Evolutionary conservation across 2,113 vertebrate species (phyloP), one percentile per base, ranked within the genome.

Genomic region (Apteryx mantelli): DNA sequence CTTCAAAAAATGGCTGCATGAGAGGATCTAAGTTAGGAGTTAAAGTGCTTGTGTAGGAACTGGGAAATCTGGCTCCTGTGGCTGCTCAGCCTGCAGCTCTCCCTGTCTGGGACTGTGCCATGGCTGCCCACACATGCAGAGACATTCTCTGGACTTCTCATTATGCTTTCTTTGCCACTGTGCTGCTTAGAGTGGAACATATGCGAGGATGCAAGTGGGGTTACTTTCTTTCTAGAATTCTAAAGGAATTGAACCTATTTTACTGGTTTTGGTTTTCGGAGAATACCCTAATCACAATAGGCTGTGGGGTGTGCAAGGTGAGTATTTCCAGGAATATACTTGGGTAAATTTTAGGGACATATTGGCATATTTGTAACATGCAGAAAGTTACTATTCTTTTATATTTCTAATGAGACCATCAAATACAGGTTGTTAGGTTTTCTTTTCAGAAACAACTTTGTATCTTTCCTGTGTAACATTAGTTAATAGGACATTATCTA

Each of bases 31-130:
- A 61, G 24, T 22, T 53, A 38, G 52, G 44, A 53, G 48, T 44
- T 28, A 26, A 2, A 9, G 36, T 46, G 38, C 6, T 53, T 10
- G 3, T n/a, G 25, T 25, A 25, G 8, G 10, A 73, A 13, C 2
- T 10, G 9, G 25, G n/a, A 88, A 86, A 69, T 34, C 4, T 55
- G 17, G 2, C 13, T 65, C 22, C 7, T 30, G 18, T 78, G 48
- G 60, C 48, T 69, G 36, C 32, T 28, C 40, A 68, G 46, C 18
- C 13, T 11, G 6, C 7, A 21, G 14, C 53, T 68, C 16, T 1
- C 9, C 9, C 7, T 14, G 7, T 13, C 7, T 58, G 22, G 13
- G n/a, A 13, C 52, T 68, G 5, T 38, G 26, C 6, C 0, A 0
- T 40, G 56, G 7, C 9, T 64, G 42, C n/a, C 22, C n/a, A 68